Percentiles rank a stretch among this genome's conserved stretches.
phyloP scores from a whole-genome alignment of 2,888 invertebrate genomes.

The Lottia scabra region DNA sequence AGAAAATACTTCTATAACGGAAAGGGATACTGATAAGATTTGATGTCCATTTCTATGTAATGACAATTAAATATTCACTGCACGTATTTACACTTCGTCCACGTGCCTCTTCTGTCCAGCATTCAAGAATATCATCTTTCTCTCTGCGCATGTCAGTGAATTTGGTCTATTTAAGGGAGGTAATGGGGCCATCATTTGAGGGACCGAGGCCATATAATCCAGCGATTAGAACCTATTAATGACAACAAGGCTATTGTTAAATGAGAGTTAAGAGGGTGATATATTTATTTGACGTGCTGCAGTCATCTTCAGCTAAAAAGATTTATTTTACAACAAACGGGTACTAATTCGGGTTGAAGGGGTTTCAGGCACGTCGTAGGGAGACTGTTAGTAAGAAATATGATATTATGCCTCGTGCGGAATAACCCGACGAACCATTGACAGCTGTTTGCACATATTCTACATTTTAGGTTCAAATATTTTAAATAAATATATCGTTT shows the following conservation, averaged over 20 bases:
- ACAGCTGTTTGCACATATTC: background rate
- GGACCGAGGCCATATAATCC: background rate
- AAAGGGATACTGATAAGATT: no score
- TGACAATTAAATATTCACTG: background rate
- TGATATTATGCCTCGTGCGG: background rate
- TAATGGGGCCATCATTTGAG: background rate
- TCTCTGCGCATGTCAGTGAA: background rate
- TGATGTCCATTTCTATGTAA: no score
- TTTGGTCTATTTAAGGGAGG: background rate
- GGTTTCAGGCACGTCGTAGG: background rate
- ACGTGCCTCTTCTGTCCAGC: background rate
- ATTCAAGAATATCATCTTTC: background rate
- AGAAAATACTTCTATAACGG: no score
- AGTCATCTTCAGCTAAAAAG: constrained; percentile 3
- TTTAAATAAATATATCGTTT: background rate
- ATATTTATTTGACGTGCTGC: constrained; percentile 4
- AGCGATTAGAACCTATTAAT: constrained; percentile 2
- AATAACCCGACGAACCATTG: background rate
- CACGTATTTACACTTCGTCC: background rate
- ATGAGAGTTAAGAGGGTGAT: background rate
- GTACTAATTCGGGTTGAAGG: background rate
- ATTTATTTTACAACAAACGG: constrained; percentile 6
- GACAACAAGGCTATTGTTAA: background rate
- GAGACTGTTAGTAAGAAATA: background rate
- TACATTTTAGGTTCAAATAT: background rate